Conservation (phyloP, 2,113 vertebrate species). For the Tor tambroides region DNA sequence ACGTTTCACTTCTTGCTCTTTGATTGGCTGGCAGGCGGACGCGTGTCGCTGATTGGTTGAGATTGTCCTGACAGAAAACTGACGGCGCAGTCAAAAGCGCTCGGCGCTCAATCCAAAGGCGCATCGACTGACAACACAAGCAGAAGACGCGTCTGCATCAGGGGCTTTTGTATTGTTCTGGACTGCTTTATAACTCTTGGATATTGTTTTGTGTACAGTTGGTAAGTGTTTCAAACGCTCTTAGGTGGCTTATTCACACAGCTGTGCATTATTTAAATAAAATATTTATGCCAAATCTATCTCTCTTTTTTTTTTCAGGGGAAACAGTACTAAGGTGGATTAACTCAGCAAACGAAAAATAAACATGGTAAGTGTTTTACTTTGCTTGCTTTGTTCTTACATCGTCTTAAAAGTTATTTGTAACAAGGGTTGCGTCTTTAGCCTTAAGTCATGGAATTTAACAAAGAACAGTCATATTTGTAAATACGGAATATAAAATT, state of each 20-base stretch:
- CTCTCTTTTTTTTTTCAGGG: background rate
- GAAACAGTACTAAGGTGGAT: background rate
- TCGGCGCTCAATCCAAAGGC: background rate
- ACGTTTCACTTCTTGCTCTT: constrained; percentile 57
- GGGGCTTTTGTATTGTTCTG: background rate
- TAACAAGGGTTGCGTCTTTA: background rate
- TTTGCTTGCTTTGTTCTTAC: background rate
- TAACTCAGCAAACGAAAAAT: background rate
- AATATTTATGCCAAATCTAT: background rate
- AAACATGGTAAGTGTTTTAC: constrained; percentile 23
- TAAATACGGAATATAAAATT: too few relatives aligned
- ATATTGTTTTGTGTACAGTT: background rate
- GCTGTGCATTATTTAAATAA: background rate
- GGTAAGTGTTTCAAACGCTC: background rate
- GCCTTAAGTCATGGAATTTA: too few relatives aligned
- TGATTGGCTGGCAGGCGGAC: constrained; percentile 67
- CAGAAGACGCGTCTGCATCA: background rate
- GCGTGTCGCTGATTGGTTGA: constrained; percentile 68
- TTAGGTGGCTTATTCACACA: background rate
- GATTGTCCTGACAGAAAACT: background rate
- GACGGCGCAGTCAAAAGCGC: constrained; percentile 57
- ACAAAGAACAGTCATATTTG: too few relatives aligned
- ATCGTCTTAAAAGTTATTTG: background rate
- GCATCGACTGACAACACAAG: background rate
- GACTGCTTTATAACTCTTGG: background rate